Base-by-base conservation (phyloP, 2,888 invertebrate genomes). In the Drosophila rellima region DNA sequence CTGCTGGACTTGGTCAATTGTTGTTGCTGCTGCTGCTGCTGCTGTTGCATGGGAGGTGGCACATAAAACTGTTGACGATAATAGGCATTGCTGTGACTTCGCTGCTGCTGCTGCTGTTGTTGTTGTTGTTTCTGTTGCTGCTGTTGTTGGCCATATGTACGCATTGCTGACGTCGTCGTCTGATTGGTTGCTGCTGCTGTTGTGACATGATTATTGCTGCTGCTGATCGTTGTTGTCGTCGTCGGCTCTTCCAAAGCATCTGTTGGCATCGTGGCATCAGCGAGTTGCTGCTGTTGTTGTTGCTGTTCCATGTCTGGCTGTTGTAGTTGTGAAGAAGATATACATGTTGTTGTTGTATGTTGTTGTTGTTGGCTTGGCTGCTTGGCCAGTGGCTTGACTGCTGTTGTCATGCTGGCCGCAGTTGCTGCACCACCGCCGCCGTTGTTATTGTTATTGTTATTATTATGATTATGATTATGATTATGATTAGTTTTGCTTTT, bases 11-110 rank as follows among this genome's bases (percentile, higher is more conserved):
- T 85, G 74, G 67, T 70, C 31, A 89, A 33, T 15, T 54, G 54
- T 3, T 54, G 51, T 55, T 84, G 90, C 33, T 74, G 80, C 17
- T 88, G 87, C 17, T 88, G 87, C 67, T 84, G 84, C 55, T 87
- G 56, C 33, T 85, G 89, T 54, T 89, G 91, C 85, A 91, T 85
- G 15, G 91, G 91, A 54, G 91, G 91, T 65, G 91, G 91, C 75
- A 91, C 91, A 80, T 91, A 91, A 59, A 91, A 89, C 70, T 91
- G 91, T 63, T 91, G 91, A 44, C 91, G 90, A 61, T 90, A 90
- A 61, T 85, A 91, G 23, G 54, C 37, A 44, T 75, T 80, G 26
- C 70, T 37, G 63, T 83, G 75, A 42, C 48, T 70, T n/a, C 80
- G 57, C 26, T 75, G 75, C 8, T 45, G 57, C 31, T n/a, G 29